Percentiles rank a stretch among this genome's conserved stretches.
Conservation (phyloP, 2,113 vertebrate genomes). For the Brachypodius melanocephalos region DNA sequence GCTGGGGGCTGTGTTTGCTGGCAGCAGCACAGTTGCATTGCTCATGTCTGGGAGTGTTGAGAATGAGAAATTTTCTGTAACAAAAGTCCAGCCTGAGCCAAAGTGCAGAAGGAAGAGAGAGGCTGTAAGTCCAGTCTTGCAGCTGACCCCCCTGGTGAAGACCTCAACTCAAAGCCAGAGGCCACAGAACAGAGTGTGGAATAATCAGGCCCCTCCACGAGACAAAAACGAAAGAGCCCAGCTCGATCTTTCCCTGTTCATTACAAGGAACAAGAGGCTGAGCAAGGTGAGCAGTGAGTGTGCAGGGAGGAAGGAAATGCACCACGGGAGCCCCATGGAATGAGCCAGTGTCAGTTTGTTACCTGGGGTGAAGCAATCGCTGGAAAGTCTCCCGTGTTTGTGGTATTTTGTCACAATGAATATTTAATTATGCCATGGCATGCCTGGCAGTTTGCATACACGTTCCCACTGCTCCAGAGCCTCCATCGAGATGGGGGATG, state of each 20-base stretch:
- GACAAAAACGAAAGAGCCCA: not conserved
- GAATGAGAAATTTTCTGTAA: constrained; percentile 16
- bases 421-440: constrained; percentile 5
- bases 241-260: not conserved
- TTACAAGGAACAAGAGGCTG: not conserved
- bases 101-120: not conserved
- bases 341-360: not conserved
- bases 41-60: constrained; percentile 36
- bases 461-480: not conserved
- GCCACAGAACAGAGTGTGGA: not conserved
- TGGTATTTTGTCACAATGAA: constrained; percentile 34
- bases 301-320: not conserved
- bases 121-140: not conserved
- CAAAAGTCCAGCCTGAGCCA: not conserved
- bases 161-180: not conserved
- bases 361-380: not conserved
- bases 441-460: not conserved
- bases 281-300: not conserved
- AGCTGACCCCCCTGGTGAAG: not conserved
- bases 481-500: not conserved
- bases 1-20: constrained; percentile 23
- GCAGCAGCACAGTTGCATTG: not conserved
- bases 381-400: constrained; percentile 7
- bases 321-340: fast-evolving
- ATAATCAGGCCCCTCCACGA: fast-evolving